These are phyloP conservation scores for Podarcis siculus DNA, from an alignment of 2,797 vertebrate genomes.

Conservation along the genomic window DNA sequence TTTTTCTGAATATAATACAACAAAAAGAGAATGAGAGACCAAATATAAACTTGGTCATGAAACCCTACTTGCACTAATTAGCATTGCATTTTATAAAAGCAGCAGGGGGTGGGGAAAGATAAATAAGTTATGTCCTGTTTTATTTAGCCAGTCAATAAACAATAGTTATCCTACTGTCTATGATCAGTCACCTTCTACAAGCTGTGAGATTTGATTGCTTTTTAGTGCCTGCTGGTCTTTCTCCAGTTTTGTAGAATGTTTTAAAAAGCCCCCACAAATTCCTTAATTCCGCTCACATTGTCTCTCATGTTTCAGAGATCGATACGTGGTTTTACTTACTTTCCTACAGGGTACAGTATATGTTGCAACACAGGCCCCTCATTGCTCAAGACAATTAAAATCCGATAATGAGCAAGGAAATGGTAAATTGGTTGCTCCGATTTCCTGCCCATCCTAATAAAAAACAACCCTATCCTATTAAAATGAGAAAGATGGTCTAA, in stretches of 20 bases:
- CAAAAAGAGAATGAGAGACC: not conserved
- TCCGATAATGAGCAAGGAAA: conserved; percentile 54
- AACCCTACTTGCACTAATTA: conserved; percentile 18
- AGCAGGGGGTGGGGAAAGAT: conserved; percentile 25
- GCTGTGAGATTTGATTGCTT: conserved; percentile 37
- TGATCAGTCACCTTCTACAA: conserved; percentile 27
- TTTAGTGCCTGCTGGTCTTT: conserved; percentile 37
- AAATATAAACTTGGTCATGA: not conserved
- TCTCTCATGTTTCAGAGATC: conserved; percentile 36
- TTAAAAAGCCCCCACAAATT: conserved; percentile 41
- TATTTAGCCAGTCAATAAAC: conserved; percentile 52
- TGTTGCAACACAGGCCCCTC: conserved; percentile 37
- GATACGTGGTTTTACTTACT: conserved; percentile 57
- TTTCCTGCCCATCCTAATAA: conserved; percentile 34
- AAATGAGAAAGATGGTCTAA: not conserved
- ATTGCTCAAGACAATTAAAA: conserved; percentile 42
- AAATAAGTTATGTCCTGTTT: conserved; percentile 27
- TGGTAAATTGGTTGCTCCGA: conserved; percentile 46
- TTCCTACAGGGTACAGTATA: conserved; percentile 56
- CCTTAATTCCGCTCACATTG: conserved; percentile 53
- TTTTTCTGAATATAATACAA: not conserved
- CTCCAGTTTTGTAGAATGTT: conserved; percentile 52
- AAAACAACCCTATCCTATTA: not conserved
- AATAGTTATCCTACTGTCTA: conserved; percentile 45
- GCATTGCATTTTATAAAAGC: conserved; percentile 38